A percentile compares a stretch with the other conserved stretches of the same genome.
Evolutionary conservation across 1,140 invertebrate species (phyloP).

Genomic region (Macrostomum lignano): DNA sequence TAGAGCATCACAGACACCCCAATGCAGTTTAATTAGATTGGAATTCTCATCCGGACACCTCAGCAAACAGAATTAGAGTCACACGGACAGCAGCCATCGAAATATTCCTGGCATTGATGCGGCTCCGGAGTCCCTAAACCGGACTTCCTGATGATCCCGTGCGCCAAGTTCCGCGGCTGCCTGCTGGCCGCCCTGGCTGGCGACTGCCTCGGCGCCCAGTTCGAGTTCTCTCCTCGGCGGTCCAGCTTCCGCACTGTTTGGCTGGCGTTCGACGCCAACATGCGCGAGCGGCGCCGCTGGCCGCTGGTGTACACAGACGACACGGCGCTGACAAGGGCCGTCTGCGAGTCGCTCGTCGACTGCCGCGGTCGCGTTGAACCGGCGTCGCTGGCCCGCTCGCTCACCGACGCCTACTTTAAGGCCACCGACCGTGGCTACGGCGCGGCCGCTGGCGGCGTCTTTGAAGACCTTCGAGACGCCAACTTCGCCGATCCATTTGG

Average conservation of each 20-base stretch:
- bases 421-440: constrained; percentile 41
- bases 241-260: too few relatives aligned
- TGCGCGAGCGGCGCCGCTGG: too few relatives aligned
- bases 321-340: constrained; percentile 41
- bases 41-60: too few relatives aligned
- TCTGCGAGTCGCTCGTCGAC: constrained; percentile 37
- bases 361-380: background rate
- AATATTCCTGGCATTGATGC: too few relatives aligned
- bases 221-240: too few relatives aligned
- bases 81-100: too few relatives aligned
- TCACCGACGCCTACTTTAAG: constrained; percentile 37
- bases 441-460: constrained; percentile 34
- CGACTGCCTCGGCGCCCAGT: constrained; percentile 42
- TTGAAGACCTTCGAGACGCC: constrained; percentile 33
- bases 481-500: constrained; percentile 35
- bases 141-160: too few relatives aligned
- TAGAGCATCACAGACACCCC: too few relatives aligned
- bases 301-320: constrained; percentile 40
- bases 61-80: too few relatives aligned
- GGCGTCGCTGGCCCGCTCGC: constrained; percentile 19
- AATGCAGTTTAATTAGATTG: too few relatives aligned
- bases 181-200: constrained; percentile 39
- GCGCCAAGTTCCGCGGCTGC: constrained; percentile 30
- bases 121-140: too few relatives aligned
- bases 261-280: background rate